Conservation (phyloP, 2,888 invertebrate species). For the Drosophila kanekoi region DNA sequence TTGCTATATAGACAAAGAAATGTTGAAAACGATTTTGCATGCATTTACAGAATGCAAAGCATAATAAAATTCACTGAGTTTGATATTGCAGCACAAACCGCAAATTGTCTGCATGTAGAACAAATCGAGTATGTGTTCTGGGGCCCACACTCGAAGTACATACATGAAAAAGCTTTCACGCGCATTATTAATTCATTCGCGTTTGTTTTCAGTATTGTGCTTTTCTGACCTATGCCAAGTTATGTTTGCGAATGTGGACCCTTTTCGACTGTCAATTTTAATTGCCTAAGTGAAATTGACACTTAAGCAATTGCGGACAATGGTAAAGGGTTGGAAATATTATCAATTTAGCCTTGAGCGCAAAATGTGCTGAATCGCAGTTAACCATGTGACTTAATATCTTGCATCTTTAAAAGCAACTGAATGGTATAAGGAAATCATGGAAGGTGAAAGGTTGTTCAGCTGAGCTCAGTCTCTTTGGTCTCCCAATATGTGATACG, state of each 20-base stretch:
- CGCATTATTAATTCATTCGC: constrained; percentile 6
- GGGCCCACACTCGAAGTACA: constrained; percentile 1
- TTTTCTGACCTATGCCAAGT: constrained; percentile 31
- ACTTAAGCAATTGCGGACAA: constrained; percentile 2
- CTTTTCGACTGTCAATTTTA: constrained; percentile 33
- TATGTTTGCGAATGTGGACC: constrained; percentile 9
- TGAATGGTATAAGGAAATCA: neutral
- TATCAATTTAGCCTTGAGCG: neutral
- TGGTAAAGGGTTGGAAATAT: neutral
- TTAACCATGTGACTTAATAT: neutral
- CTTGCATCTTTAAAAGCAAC: neutral
- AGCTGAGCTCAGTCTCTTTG: neutral
- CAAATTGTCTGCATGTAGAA: constrained; percentile 10
- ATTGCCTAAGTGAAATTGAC: constrained; percentile 16
- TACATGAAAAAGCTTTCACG: constrained; percentile 32
- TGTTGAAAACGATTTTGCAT: constrained; percentile 13
- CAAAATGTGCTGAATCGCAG: neutral
- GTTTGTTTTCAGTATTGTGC: neutral
- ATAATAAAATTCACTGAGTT: constrained; percentile 33
- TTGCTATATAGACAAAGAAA: constrained; percentile 22
- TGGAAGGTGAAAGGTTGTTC: too few species aligned
- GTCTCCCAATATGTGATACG: too few species aligned
- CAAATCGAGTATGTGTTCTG: neutral
- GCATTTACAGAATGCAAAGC: constrained; percentile 27
- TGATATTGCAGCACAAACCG: neutral